Evolutionary conservation across 2,113 vertebrate species (phyloP), one percentile per base, ranked within the genome.

Genomic region (Limanda limanda): DNA sequence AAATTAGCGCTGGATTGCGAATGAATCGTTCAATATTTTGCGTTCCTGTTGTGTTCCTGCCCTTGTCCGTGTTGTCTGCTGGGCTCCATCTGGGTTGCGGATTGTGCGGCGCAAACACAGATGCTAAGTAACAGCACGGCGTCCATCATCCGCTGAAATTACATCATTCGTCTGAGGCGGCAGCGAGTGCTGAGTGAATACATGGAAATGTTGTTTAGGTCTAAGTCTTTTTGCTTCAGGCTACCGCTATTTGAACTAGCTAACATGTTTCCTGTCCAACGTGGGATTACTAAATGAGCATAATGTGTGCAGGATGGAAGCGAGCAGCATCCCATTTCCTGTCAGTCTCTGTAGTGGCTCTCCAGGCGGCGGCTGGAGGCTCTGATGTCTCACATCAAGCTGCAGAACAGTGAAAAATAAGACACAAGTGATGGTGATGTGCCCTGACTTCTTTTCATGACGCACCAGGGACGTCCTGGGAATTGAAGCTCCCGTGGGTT

Each of bases 371-470:
- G 4, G 76, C 88, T 84, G 61, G 60, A 76, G 84, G 88, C 23
- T 84, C 81, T 84, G 88, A 86, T 88, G 86, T 88, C 79, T 91
- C 86, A 87, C 76, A 77, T 88, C 77, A 76, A 51, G 72, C 79
- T 74, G 81, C 84, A 79, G 81, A 91, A 81, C 72, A 79, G 79
- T 83, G 85, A 90, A 81, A 91, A 90, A 87, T 76, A 83, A 83
- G 65, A 85, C 80, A 78, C 76, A 73, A 88, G 81, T 93, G 92
- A 93, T 73, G 89, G 62, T 92, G 91, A 94, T 93, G 83, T 78
- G 83, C 68, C 77, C 88, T 83, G 92, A 93, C 90, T 89, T 87
- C 71, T 80, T 86, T 81, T 85, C 68, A 86, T 90, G 91, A 93
- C 85, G 71, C 88, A 90, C 83, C 79, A 3, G 27, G 85, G 88